A percentile compares a stretch with the other conserved stretches of the same genome.
Evolutionary conservation across 2,113 vertebrate genomes (phyloP).

Genomic region (Ranitomeya variabilis): DNA sequence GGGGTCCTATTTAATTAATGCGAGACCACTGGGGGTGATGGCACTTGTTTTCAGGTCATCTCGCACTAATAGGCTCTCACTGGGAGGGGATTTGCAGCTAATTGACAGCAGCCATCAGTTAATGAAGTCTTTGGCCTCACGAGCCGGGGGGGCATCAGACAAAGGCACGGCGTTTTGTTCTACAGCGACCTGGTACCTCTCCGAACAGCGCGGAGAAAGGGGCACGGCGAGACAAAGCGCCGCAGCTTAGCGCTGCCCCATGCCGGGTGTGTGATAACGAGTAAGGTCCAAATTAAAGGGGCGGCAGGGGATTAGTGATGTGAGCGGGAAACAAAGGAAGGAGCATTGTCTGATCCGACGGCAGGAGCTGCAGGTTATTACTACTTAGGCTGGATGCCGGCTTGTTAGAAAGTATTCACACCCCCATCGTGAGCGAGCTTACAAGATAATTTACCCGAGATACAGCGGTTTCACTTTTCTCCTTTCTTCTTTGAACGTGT

Average conservation of each 20-base stretch:
- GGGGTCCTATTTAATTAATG: slow-evolving; percentile 74
- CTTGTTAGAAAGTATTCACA: slow-evolving; percentile 20
- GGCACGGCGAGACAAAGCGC: slow-evolving; percentile 12
- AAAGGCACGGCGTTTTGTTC: slow-evolving; percentile 16
- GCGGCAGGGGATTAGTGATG: neutral
- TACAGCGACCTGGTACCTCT: slow-evolving; percentile 9
- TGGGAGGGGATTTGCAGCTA: slow-evolving; percentile 83
- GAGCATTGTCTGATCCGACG: neutral
- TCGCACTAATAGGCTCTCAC: slow-evolving; percentile 79
- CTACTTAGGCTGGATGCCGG: neutral
- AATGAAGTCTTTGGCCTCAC: slow-evolving; percentile 67
- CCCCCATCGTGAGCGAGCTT: neutral
- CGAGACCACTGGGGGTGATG: slow-evolving; percentile 70
- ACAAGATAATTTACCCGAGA: neutral
- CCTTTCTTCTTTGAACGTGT: neutral
- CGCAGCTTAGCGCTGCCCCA: neutral
- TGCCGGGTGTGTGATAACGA: neutral
- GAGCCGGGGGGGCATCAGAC: slow-evolving; percentile 57
- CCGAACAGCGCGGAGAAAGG: neutral
- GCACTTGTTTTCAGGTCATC: slow-evolving; percentile 80
- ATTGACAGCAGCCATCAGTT: slow-evolving; percentile 76
- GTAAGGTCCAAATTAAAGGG: neutral
- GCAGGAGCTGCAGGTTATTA: neutral
- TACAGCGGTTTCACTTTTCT: neutral
- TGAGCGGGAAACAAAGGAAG: neutral